Percentiles rank a stretch among this genome's conserved stretches.
Conservation (phyloP, 2,797 vertebrate genomes). For the Microctenopoma stevenorrisi region DNA sequence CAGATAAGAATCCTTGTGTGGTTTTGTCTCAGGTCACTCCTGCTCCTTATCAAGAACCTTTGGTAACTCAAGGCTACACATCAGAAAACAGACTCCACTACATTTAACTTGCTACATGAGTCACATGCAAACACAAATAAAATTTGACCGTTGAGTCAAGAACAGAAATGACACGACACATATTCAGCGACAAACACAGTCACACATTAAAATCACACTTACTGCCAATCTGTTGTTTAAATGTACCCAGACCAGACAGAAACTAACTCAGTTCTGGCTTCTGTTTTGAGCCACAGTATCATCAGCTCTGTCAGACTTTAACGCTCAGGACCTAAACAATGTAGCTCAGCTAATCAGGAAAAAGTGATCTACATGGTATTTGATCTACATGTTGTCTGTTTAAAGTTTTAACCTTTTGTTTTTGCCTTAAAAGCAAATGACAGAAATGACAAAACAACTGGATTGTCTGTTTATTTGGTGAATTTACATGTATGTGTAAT, state of each 20-base stretch:
- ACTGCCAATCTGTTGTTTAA: slow-evolving; percentile 86
- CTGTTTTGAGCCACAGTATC: slow-evolving; percentile 25
- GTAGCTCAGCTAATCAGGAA: neutral
- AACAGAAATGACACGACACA: slow-evolving; percentile 13
- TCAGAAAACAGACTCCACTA: neutral
- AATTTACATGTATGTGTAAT: neutral
- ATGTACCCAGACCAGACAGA: slow-evolving; percentile 76
- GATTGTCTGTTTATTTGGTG: neutral
- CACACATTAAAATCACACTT: slow-evolving; percentile 79
- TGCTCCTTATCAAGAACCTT: slow-evolving; percentile 20
- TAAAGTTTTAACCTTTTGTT: slow-evolving; percentile 30
- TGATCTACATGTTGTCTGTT: slow-evolving; percentile 39
- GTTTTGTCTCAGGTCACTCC: neutral
- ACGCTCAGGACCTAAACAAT: slow-evolving; percentile 9
- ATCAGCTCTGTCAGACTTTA: slow-evolving; percentile 10
- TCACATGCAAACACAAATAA: slow-evolving; percentile 35
- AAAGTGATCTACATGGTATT: neutral
- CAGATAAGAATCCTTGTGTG: slow-evolving; percentile 11
- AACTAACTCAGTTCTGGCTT: slow-evolving; percentile 30
- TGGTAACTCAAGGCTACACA: neutral
- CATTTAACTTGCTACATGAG: neutral
- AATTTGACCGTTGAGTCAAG: neutral
- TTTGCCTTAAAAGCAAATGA: neutral
- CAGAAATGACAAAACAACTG: slow-evolving; percentile 8
- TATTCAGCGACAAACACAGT: slow-evolving; percentile 39